A percentile compares a stretch with the other conserved stretches of the same genome.
phyloP scores from a whole-genome alignment of 2,113 vertebrate genomes.

The Apistogramma diplotaenia region DNA sequence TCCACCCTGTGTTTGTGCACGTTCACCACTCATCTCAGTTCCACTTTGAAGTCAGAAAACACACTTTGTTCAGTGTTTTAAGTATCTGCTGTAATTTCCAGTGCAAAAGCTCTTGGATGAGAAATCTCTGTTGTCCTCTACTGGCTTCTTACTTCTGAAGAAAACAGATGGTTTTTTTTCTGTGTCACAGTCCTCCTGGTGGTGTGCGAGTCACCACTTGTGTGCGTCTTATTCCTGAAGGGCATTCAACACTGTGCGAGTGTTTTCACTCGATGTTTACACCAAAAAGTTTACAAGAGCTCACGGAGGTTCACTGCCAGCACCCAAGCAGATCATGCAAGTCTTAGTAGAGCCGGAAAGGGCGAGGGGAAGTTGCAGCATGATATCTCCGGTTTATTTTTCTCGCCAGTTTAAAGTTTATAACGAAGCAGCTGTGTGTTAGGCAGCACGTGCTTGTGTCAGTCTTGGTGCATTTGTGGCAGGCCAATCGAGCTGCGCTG shows the following conservation, averaged over 20 bases:
- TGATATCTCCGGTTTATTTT: constrained; percentile 64
- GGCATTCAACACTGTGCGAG: background rate
- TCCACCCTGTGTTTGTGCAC: constrained; percentile 26
- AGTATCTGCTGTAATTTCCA: background rate
- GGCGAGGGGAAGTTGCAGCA: constrained; percentile 49
- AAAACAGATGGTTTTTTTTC: background rate
- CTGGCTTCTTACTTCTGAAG: background rate
- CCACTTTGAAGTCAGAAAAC: background rate
- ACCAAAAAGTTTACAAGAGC: constrained; percentile 47
- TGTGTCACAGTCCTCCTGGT: background rate
- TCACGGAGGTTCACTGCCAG: constrained; percentile 50
- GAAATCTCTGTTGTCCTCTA: background rate
- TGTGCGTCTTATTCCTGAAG: constrained; percentile 7
- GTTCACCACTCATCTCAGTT: constrained; percentile 9
- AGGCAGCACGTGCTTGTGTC: background rate
- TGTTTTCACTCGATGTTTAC: constrained; percentile 36
- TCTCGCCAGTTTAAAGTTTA: constrained; percentile 41
- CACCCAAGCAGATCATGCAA: constrained; percentile 51
- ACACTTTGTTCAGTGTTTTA: background rate
- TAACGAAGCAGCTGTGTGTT: constrained; percentile 27
- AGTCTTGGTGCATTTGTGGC: constrained; percentile 27
- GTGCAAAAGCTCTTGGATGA: background rate
- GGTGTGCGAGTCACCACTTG: background rate
- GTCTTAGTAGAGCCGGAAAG: constrained; percentile 60
- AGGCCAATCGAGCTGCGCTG: background rate